These are phyloP conservation scores for Dufourea novaeangliae DNA, from an alignment of 1,140 invertebrate species.

Conservation along the genomic window DNA sequence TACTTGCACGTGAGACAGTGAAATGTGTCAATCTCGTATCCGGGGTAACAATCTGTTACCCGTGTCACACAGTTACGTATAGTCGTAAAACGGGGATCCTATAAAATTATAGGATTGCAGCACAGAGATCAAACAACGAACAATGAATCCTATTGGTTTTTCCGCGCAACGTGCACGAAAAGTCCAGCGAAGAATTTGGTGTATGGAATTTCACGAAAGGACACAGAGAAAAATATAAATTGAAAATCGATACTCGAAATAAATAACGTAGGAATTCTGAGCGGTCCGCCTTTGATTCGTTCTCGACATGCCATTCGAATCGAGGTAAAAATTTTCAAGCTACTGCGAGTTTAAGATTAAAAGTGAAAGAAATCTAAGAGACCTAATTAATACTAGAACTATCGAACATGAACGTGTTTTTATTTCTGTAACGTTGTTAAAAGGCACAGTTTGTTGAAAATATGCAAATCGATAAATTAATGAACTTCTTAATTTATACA, in stretches of 20 bases:
- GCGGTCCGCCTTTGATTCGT: too few species aligned
- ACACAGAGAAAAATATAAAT: background rate
- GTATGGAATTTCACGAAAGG: too few species aligned
- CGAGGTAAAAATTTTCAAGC: too few species aligned
- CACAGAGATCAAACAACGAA: slow-evolving; percentile 41
- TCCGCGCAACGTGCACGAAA: background rate
- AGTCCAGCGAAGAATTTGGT: slow-evolving; percentile 2
- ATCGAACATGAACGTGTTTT: too few species aligned
- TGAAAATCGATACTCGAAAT: background rate
- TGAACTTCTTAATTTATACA: too few species aligned
- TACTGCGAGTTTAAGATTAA: too few species aligned
- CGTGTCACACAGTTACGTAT: slow-evolving; percentile 48
- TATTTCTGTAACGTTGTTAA: too few species aligned
- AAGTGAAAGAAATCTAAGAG: too few species aligned
- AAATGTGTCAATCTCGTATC: slow-evolving; percentile 64
- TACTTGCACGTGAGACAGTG: slow-evolving; percentile 54
- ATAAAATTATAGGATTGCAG: slow-evolving; percentile 61
- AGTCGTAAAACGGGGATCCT: slow-evolving; percentile 49
- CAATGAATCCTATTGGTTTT: slow-evolving; percentile 40
- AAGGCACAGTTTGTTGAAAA: too few species aligned
- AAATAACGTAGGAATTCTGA: background rate
- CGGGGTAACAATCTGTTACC: slow-evolving; percentile 52
- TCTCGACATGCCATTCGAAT: too few species aligned
- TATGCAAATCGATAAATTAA: too few species aligned
- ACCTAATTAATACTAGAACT: too few species aligned